Conservation (phyloP, 2,113 vertebrate genomes). For the Urocolius indicus region DNA sequence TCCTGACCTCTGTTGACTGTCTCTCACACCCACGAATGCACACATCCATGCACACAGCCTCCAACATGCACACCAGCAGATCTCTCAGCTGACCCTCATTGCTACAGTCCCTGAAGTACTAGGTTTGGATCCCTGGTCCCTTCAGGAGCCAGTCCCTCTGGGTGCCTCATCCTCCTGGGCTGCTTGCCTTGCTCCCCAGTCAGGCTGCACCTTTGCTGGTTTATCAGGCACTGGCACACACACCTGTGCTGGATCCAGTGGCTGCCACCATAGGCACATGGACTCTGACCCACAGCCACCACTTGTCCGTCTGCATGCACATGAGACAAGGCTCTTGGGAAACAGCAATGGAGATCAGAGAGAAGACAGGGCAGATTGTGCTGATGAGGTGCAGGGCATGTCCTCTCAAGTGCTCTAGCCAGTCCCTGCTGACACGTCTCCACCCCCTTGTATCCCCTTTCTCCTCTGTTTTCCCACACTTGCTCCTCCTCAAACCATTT, state of each 20-base stretch:
- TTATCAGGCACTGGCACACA: accelerated
- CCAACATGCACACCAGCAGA: neutral
- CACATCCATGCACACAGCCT: no score
- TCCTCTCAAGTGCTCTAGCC: accelerated
- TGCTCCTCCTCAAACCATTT: neutral
- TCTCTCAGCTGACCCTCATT: neutral
- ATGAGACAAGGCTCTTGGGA: accelerated
- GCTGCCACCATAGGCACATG: accelerated
- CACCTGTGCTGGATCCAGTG: accelerated
- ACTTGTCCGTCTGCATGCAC: neutral
- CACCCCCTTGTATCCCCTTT: neutral
- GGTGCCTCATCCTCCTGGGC: neutral
- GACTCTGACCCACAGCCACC: neutral
- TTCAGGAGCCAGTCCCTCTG: accelerated
- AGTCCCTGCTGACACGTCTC: neutral
- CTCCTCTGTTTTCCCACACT: neutral
- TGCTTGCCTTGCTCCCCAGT: accelerated
- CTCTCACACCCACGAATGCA: neutral
- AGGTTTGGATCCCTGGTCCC: accelerated
- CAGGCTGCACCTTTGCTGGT: neutral
- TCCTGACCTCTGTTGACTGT: neutral
- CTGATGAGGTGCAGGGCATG: accelerated
- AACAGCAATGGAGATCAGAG: neutral
- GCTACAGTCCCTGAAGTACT: accelerated
- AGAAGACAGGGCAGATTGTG: accelerated